These are phyloP conservation scores for Drosophila eohydei DNA, from an alignment of 2,888 invertebrate genomes.

Conservation along the genomic window DNA sequence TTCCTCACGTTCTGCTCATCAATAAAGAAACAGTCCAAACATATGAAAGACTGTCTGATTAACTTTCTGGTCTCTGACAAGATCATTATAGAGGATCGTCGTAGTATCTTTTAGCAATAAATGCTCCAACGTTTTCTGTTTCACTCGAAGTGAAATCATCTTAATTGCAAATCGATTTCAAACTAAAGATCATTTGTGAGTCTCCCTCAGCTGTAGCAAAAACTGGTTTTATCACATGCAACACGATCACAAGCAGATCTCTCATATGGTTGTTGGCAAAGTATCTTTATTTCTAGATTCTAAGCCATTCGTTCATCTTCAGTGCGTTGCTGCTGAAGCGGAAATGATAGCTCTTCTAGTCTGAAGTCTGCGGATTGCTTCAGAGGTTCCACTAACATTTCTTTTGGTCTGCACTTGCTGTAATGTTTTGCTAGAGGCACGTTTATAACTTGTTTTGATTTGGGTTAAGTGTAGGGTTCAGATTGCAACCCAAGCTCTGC, in stretches of 20 bases:
- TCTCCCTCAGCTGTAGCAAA: constrained; percentile 51
- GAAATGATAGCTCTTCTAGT: constrained; percentile 59
- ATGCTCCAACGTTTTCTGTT: constrained; percentile 30
- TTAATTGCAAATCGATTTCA: constrained; percentile 77
- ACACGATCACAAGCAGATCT: constrained; percentile 42
- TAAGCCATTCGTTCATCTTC: constrained; percentile 76
- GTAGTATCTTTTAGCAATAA: constrained; percentile 15
- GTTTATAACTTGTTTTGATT: constrained; percentile 71
- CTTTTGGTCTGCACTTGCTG: constrained; percentile 51
- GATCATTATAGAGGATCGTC: constrained; percentile 50
- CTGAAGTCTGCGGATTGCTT: constrained; percentile 45
- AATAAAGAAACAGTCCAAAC: constrained; percentile 40
- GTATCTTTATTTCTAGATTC: constrained; percentile 44
- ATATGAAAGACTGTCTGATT: constrained; percentile 34
- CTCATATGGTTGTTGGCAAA: constrained; percentile 3
- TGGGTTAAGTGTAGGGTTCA: constrained; percentile 74
- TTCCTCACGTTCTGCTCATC: constrained; percentile 44
- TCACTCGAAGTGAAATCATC: constrained; percentile 74
- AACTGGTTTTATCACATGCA: constrained; percentile 71
- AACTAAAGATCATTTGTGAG: constrained; percentile 19
- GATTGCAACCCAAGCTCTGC: constrained; percentile 36
- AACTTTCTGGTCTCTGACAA: constrained; percentile 5
- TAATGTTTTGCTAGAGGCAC: constrained; percentile 53
- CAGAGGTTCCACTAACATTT: constrained; percentile 31
- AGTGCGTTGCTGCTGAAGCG: constrained; percentile 72